Conservation (phyloP, 2,113 vertebrate species). For the Crypturellus undulatus region DNA sequence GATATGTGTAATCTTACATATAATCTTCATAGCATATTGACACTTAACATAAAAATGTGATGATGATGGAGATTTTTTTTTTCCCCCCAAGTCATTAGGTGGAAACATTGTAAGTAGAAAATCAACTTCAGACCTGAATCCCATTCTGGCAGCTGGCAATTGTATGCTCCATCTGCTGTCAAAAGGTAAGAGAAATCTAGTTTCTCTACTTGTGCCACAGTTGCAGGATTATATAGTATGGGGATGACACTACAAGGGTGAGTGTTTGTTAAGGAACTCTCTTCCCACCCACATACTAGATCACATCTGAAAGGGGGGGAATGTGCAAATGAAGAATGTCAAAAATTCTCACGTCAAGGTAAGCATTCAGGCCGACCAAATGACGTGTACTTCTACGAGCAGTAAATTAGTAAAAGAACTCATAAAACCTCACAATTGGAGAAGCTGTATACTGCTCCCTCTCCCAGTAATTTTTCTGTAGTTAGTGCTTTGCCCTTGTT, state of each 20-base stretch:
- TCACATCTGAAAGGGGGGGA: not conserved
- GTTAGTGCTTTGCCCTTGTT: not conserved
- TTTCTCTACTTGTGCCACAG: not conserved
- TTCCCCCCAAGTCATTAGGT: constrained; percentile 84
- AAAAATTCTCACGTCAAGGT: not conserved
- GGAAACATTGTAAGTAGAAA: constrained; percentile 87
- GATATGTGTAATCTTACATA: rapidly evolving
- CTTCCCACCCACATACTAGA: not conserved
- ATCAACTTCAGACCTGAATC: constrained; percentile 92
- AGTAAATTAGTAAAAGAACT: not conserved
- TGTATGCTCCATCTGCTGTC: constrained; percentile 82
- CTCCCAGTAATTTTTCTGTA: not conserved
- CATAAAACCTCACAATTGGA: not conserved
- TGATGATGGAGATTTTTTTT: not conserved
- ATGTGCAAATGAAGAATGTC: not conserved
- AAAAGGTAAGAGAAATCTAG: constrained; percentile 69
- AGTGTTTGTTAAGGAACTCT: not conserved
- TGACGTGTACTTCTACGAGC: not conserved
- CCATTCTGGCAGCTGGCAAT: constrained; percentile 85
- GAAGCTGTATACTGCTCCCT: not conserved
- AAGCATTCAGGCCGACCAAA: not conserved
- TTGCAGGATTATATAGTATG: not conserved
- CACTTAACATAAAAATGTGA: not conserved
- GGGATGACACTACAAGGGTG: not conserved
- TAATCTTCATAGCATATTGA: not conserved